Conservation (phyloP, 2,888 invertebrate species). For the Sesia bembeciformis region DNA sequence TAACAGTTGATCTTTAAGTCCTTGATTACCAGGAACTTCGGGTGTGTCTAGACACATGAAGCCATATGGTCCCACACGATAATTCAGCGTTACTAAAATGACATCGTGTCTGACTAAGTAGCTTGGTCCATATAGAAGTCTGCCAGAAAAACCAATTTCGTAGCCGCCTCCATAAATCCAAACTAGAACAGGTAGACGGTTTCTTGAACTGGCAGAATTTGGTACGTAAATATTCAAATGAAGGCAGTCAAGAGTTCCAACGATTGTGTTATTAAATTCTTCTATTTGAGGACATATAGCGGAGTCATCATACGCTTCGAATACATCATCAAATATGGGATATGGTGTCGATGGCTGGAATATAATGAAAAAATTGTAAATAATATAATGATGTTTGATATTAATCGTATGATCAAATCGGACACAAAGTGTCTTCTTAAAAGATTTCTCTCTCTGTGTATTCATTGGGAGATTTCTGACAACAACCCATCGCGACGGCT, state of each 20-base stretch:
- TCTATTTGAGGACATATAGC: conserved; percentile 36
- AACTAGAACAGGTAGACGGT: conserved; percentile 33
- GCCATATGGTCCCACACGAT: conserved; percentile 42
- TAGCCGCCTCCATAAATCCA: conserved; percentile 41
- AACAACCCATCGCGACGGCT: no score
- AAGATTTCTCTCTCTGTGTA: no score
- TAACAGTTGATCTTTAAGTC: conserved; percentile 38
- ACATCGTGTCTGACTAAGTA: conserved; percentile 35
- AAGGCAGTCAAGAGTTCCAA: conserved; percentile 34
- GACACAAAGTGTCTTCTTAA: no score
- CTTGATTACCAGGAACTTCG: conserved; percentile 41
- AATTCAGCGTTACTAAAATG: conserved; percentile 41
- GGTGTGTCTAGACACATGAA: conserved; percentile 41
- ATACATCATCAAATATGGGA: conserved; percentile 25
- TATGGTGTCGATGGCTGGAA: conserved; percentile 28
- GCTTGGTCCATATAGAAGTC: conserved; percentile 27
- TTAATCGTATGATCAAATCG: no score
- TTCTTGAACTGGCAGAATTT: conserved; percentile 21
- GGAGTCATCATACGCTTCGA: conserved; percentile 38
- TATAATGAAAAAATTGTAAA: background rate
- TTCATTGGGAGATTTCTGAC: no score
- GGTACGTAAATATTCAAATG: conserved; percentile 40
- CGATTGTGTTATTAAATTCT: conserved; percentile 17
- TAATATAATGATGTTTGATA: no score
- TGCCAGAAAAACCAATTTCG: conserved; percentile 21